A percentile compares a stretch with the other conserved stretches of the same genome.
Conservation (phyloP, 2,888 invertebrate genomes). For the Andrena hattorfiana region DNA sequence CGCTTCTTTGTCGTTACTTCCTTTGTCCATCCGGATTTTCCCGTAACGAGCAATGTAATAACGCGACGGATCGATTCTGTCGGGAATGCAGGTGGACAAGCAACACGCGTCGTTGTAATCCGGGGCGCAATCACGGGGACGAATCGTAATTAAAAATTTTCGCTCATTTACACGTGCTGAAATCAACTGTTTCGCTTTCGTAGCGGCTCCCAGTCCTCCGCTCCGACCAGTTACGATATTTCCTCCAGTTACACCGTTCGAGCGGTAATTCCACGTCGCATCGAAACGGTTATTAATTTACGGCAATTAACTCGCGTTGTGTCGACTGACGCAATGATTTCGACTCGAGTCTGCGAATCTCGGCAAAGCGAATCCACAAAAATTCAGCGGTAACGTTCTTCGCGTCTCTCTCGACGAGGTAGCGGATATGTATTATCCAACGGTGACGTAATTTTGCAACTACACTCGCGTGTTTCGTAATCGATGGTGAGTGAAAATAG, state of each 20-base stretch:
- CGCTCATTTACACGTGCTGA: background rate
- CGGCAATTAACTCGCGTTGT: constrained; percentile 40
- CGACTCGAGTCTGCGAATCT: background rate
- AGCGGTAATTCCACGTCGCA: constrained; percentile 21
- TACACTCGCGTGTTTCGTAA: constrained; percentile 1
- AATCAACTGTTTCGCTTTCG: constrained; percentile 6
- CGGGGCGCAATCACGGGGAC: background rate
- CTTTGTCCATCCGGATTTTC: background rate
- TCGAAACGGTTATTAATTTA: constrained; percentile 45
- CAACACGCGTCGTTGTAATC: background rate
- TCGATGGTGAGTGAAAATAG: background rate
- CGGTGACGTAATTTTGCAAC: constrained; percentile 3
- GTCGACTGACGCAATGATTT: constrained; percentile 19
- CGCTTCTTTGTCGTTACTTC: background rate
- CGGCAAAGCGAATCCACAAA: constrained; percentile 13
- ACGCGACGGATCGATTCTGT: background rate
- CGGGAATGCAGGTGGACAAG: background rate
- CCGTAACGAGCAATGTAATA: background rate
- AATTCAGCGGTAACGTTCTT: background rate
- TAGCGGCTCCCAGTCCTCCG: background rate
- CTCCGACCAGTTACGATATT: constrained; percentile 24
- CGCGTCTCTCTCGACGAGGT: background rate
- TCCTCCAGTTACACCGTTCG: constrained; percentile 1
- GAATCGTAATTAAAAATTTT: constrained; percentile 18
- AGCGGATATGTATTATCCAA: background rate